phyloP scores from a whole-genome alignment of 2,888 invertebrate species.

The Allophyes oxyacanthae region DNA sequence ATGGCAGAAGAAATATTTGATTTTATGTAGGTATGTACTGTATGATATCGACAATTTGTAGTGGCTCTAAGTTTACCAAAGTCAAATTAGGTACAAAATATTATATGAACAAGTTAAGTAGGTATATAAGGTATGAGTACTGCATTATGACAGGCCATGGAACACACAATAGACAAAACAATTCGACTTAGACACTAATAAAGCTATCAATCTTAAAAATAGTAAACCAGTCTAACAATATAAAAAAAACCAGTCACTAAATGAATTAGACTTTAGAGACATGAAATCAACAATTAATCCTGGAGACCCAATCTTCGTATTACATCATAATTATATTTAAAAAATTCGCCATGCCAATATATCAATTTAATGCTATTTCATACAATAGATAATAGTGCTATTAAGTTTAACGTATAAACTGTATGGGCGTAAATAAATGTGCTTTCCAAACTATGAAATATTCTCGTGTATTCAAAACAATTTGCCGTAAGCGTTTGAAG shows the following conservation, averaged over 20 bases:
- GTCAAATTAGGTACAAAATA: too few relatives aligned
- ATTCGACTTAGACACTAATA: constrained; percentile 8
- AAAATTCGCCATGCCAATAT: constrained; percentile 10
- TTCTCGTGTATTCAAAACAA: constrained; percentile 55
- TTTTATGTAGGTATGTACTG: too few relatives aligned
- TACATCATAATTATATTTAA: constrained; percentile 11
- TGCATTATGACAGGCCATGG: too few relatives aligned
- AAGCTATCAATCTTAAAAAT: constrained; percentile 9
- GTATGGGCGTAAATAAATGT: constrained; percentile 31
- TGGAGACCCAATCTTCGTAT: constrained; percentile 5
- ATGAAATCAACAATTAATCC: constrained; percentile 39
- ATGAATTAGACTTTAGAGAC: constrained; percentile 32
- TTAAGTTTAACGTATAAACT: constrained; percentile 18
- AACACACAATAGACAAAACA: not conserved
- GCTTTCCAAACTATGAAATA: constrained; percentile 41
- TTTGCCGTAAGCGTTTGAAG: constrained; percentile 51
- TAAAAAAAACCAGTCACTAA: constrained; percentile 8
- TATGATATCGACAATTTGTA: too few relatives aligned
- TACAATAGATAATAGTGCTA: constrained; percentile 21
- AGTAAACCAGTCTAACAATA: constrained; percentile 11
- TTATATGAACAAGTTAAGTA: too few relatives aligned
- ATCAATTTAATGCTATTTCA: constrained; percentile 26
- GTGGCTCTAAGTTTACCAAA: too few relatives aligned
- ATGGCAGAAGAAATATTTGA: too few relatives aligned
- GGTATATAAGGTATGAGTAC: too few relatives aligned